Base-by-base conservation (phyloP, 2,113 vertebrate species). In the Centropus unirufus region DNA sequence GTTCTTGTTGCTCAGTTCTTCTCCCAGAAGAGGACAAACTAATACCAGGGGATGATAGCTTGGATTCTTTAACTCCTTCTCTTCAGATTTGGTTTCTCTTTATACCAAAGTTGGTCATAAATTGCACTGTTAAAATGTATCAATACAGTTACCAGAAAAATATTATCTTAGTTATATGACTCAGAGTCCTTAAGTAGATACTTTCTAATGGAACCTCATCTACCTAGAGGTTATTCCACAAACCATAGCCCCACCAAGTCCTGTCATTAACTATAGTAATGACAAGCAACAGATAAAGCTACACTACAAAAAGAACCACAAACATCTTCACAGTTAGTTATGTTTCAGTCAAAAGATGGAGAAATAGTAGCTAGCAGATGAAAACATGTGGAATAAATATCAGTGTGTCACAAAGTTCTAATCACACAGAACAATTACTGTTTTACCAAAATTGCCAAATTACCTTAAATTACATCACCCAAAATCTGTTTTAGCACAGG, bases 391-490 rank as follows among this genome's bases (percentile, higher is more conserved):
- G 29, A 91, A 77, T 1, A 55, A 17, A 16, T 6, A 3, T 16
- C 46, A 69, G 5, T 4, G 18, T 5, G 11, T 26, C 11, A 5
- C 21, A 32, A 92, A 42, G 13, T 34, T 68, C 36, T 83, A 46
- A 83, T 18, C n/a, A 15, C 3, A 5, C 8, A 54, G 26, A 64
- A 36, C 1, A 0, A 42, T 30, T 32, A 55, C 9, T 9, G 3
- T 8, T 36, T 52, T 44, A 68, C 22, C 13, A 52, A 63, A 81
- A 62, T 15, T 64, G 26, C 4, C 0, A 0, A 79, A 91, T 29
- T 18, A 6, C 11, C 82, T 85, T 44, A 36, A 40, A 73, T 59
- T 29, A 16, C 44, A 15, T 15, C 6, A 4, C 12, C 7, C 78
- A 72, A 70, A 29, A 6, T 72, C 13, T 21, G 3, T 6, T 51